Conservation (phyloP, 2,797 vertebrate genomes). For the Catostomus latipinnis region DNA sequence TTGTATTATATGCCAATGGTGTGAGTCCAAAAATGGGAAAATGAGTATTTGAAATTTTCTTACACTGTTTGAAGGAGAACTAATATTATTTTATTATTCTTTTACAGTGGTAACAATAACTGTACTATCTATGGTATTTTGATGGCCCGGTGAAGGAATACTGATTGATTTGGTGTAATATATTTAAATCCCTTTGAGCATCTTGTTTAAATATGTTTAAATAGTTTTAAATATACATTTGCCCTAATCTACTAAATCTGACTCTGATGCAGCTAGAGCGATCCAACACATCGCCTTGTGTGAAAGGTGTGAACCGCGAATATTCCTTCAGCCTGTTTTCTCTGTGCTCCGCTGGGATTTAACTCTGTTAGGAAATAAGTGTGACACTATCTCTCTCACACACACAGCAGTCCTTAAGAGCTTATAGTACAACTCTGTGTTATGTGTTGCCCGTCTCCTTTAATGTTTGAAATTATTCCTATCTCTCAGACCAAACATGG, state of each 20-base stretch:
- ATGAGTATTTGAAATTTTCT: too few relatives aligned
- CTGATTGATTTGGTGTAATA: not conserved
- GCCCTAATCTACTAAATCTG: not conserved
- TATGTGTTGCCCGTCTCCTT: not conserved
- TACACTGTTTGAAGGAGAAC: too few relatives aligned
- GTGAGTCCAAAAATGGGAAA: too few relatives aligned
- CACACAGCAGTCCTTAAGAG: slow-evolving; percentile 23
- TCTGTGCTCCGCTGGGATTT: slow-evolving; percentile 13
- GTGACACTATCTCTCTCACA: not conserved
- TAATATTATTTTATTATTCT: too few relatives aligned
- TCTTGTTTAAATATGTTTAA: not conserved
- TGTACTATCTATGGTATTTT: not conserved
- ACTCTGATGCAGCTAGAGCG: not conserved
- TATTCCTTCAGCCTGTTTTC: not conserved
- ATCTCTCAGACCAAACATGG: slow-evolving; percentile 14
- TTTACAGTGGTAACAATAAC: not conserved
- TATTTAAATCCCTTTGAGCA: too few relatives aligned
- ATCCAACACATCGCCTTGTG: not conserved
- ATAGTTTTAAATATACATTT: not conserved
- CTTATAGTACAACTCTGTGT: not conserved
- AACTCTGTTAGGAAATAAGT: not conserved
- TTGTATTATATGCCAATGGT: too few relatives aligned
- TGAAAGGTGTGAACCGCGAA: not conserved
- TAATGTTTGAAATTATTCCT: slow-evolving; percentile 17
- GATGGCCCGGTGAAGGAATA: not conserved